phyloP scores from a whole-genome alignment of 1,140 invertebrate genomes.

The Cheumatopsyche charites region DNA sequence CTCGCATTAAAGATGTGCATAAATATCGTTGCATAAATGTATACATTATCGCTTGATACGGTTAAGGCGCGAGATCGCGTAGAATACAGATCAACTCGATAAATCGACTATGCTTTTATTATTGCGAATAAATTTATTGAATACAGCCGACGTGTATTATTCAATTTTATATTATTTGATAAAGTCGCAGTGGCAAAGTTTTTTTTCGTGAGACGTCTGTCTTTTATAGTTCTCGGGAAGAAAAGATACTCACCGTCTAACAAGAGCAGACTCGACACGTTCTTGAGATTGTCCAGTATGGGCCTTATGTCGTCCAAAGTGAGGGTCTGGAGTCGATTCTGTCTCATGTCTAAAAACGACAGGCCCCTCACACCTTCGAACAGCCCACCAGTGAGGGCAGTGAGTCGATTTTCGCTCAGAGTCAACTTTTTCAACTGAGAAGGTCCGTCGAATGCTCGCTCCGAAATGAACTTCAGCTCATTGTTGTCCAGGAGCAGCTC shows the following conservation, averaged over 20 bases:
- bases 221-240: neutral
- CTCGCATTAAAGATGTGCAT: constrained; percentile 20
- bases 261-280: constrained; percentile 69
- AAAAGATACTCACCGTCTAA: constrained; percentile 71
- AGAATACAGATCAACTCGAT: no score
- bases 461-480: constrained; percentile 65
- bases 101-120: no score
- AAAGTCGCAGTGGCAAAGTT: neutral
- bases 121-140: no score
- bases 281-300: constrained; percentile 76
- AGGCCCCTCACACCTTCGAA: constrained; percentile 70
- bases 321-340: constrained; percentile 74
- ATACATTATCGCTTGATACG: neutral
- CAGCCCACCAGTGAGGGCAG: constrained; percentile 67
- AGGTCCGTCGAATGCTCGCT: constrained; percentile 74
- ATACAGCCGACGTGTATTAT: neutral
- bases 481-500: constrained; percentile 78
- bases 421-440: constrained; percentile 70
- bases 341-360: constrained; percentile 71
- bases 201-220: neutral
- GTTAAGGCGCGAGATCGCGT: neutral
- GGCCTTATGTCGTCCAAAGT: constrained; percentile 74
- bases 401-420: constrained; percentile 76
- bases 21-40: constrained; percentile 18
- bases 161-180: constrained; percentile 5